Evolutionary conservation across 2,888 invertebrate species (phyloP), one percentile per base, ranked within the genome.

Genomic region (Baronia brevicornis): DNA sequence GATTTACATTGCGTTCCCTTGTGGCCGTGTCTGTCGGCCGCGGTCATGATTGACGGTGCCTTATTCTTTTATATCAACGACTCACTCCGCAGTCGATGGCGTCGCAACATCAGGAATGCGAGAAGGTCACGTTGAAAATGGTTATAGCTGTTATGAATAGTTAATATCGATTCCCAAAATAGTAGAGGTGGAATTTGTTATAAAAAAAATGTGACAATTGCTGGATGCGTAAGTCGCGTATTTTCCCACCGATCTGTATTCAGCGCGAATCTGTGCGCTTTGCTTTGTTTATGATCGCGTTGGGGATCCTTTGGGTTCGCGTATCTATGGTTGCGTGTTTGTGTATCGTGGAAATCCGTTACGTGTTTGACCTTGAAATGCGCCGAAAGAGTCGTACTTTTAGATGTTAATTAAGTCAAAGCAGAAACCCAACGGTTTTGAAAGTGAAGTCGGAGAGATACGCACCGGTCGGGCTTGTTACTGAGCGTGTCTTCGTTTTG

Each of bases 161-260:
- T 12, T 23, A 33, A 33, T 29, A 15, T 34, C 23, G 43, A 43
- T 39, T 44, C 36, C 40, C 50, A 36, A 50, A 56, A 54, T 48
- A 22, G 36, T 25, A 37, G 32, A 23, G 31, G 47, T 46, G 46
- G 48, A 51, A 59, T 60, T 57, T 37, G 49, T 48, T 53, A 56
- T 43, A 50, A 59, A 60, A 67, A 60, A 60, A 53, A 35, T 59
- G 61, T 56, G 56, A 59, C 57, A 47, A 46, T 52, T 33, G 35
- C 28, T 38, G 32, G 36, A 39, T 28, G 34, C 44, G 43, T 40
- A 39, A 48, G 51, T 43, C 44, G 60, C 61, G 78, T 78, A 60
- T 70, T 77, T 75, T 55, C 75, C 74, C 61, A 46, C 51, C 38
- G 43, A 70, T 78, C 60, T 56, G 68, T 75, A 80, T 79, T 68